A percentile compares a stretch with the other conserved stretches of the same genome.
Conservation (phyloP, 2,113 vertebrate species). For the Synchiropus splendidus region DNA sequence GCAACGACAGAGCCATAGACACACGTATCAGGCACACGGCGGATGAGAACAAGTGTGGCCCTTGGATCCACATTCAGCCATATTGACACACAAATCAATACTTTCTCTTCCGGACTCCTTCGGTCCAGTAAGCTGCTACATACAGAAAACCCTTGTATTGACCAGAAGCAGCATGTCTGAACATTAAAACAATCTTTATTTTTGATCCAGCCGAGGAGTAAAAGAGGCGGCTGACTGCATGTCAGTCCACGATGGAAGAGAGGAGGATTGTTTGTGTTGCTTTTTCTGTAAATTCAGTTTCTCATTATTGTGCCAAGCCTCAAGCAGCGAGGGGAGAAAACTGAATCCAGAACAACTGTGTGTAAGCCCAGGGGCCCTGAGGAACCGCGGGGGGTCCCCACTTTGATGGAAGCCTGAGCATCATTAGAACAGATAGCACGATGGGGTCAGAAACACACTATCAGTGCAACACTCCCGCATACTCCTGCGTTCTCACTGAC, state of each 20-base stretch:
- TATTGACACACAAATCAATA: constrained; percentile 65
- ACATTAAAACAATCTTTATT: constrained; percentile 65
- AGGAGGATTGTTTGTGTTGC: constrained; percentile 49
- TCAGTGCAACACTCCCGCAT: constrained; percentile 32
- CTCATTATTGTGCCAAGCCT: constrained; percentile 56
- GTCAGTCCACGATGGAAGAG: constrained; percentile 50
- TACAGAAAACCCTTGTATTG: constrained; percentile 26
- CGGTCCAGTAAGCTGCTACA: constrained; percentile 59
- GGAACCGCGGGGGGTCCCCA: constrained; percentile 57
- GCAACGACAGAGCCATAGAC: too few species aligned
- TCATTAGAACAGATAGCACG: constrained; percentile 66
- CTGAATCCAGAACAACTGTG: constrained; percentile 42
- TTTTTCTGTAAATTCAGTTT: constrained; percentile 56
- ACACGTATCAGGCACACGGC: too few species aligned
- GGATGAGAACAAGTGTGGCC: constrained; percentile 58
- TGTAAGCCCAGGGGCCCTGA: constrained; percentile 53
- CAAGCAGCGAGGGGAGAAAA: constrained; percentile 40
- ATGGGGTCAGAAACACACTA: constrained; percentile 56
- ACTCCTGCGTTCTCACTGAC: constrained; percentile 30
- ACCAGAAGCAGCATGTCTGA: constrained; percentile 58
- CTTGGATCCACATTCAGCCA: constrained; percentile 44
- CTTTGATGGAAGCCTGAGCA: constrained; percentile 67
- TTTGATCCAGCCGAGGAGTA: constrained; percentile 49
- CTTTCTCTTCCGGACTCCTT: constrained; percentile 35
- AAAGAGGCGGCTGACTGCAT: constrained; percentile 46